Evolutionary conservation across 2,888 invertebrate species (phyloP), one percentile per base, ranked within the genome.

Genomic region (Chelonus formosanus): DNA sequence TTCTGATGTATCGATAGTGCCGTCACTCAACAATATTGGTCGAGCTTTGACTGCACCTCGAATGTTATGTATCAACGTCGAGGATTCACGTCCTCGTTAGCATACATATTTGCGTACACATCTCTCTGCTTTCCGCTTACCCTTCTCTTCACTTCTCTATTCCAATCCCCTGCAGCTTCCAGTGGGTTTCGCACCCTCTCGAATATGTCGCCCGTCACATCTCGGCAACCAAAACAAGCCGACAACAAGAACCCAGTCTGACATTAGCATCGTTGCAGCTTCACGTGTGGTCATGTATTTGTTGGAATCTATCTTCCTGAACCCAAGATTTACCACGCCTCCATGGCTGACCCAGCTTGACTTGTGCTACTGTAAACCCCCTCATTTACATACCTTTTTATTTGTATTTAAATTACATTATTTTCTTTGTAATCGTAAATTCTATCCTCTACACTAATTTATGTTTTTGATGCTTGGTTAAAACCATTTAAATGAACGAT

Each of bases 71-170:
- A 48, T 63, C 54, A 67, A 57, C 66, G n/a, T 58, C 60, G 69
- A 65, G 62, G 67, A 70, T 69, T 68, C 64, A 60, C 65, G 65
- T 65, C 67, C 70, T 72, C 69, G 72, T 72, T 71, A 71, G 69
- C 72, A 72, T 69, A 72, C 72, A 72, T 71, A 72, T 72, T 72
- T 72, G 69, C 69, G 65, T 70, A 69, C 62, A 70, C 68, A 68
- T 61, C 65, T 60, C 67, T 61, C 60, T n/a, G 54, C 58, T 57
- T 43, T 35, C 47, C 36, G 44, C 48, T 31, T 53, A 44, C 58
- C 67, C 48, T 57, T 62, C 67, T 52, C 52, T 35, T 20, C 48
- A 32, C 59, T 40, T 53, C 52, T 63, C 54, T 63, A 47, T 52
- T 52, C 65, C 56, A 45, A 59, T 62, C 47, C 52, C 52, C 45